Conservation (phyloP, 2,888 invertebrate species). For the Balanococcus diminutus region DNA sequence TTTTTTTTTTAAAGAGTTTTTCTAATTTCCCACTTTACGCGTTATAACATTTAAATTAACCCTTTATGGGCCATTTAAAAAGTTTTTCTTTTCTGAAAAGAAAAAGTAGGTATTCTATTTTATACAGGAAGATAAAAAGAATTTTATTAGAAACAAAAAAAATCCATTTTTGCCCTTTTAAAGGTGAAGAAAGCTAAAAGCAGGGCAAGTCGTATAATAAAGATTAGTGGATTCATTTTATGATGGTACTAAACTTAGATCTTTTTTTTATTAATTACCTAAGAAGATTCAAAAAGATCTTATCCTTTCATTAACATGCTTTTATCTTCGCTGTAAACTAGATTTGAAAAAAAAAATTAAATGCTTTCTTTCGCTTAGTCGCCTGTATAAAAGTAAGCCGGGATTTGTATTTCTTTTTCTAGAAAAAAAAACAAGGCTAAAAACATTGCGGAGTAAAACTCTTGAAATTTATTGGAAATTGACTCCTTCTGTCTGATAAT, state of each 20-base stretch:
- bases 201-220: conserved; percentile 17
- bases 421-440: too few relatives aligned
- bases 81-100: not conserved
- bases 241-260: conserved; percentile 30
- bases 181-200: conserved; percentile 22
- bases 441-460: too few relatives aligned
- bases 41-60: conserved; percentile 43
- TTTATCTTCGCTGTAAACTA: conserved; percentile 10
- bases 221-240: conserved; percentile 44
- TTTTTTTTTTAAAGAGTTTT: conserved; percentile 25
- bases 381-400: not conserved
- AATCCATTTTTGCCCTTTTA: conserved; percentile 26
- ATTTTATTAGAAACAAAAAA: conserved; percentile 40
- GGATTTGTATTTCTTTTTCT: not conserved
- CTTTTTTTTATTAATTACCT: conserved; percentile 40
- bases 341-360: conserved; percentile 25
- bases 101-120: conserved; percentile 18
- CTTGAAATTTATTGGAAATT: too few relatives aligned
- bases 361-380: not conserved
- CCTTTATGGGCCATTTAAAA: conserved; percentile 33
- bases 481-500: too few relatives aligned
- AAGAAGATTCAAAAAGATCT: conserved; percentile 21
- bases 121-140: conserved; percentile 36
- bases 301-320: conserved; percentile 39
- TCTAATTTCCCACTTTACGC: conserved; percentile 41